Base-by-base conservation (phyloP, 2,113 vertebrate genomes). In the Tiliqua scincoides region DNA sequence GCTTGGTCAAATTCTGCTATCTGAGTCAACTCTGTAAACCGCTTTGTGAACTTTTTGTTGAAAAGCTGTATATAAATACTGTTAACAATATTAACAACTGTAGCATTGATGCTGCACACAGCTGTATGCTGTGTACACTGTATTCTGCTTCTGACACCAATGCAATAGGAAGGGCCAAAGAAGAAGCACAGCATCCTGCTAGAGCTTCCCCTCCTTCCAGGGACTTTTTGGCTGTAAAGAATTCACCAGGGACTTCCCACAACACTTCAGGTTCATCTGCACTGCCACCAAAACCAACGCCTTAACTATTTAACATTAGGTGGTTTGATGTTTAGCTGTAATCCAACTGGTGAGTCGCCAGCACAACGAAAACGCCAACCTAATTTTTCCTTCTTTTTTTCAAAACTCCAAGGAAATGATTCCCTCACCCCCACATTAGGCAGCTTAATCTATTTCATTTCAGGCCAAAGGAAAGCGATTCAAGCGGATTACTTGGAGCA, bases 401-500 rank as follows among this genome's bases (percentile, higher is more conserved):
- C 40, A 65, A 27, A 79, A 40, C 20, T 77, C 52, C 48, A 25
- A n/a, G 52, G 10, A 18, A 37, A 3, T n/a, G 32, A 57, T 35
- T 11, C 75, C n/a, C 75, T 32, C 18, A 35, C 11, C 52, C 30
- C 17, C 9, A 48, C 75, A 57, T 57, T 15, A 18, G 11, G 52
- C 17, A 35, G 30, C 7, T 80, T n/a, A n/a, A 57, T 76, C 43
- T 35, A 17, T 23, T 40, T 25, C 35, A 40, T 52, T 15, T 20
- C n/a, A n/a, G 6, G 2, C 6, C 14, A 35, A 61, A 72, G 30
- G 6, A 17, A 43, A 92, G 37, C 3, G 8, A 73, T 43, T 87
- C 3, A 43, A 35, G 57, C 68, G 88, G 73, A 80, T 95, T 93
- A 97, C 97, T 95, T 48, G 96, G 95, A 86, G 95, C 93, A 93